Percentiles rank a stretch among this genome's conserved stretches.
phyloP scores from a whole-genome alignment of 2,113 vertebrate genomes.

The Calidris pygmaea region DNA sequence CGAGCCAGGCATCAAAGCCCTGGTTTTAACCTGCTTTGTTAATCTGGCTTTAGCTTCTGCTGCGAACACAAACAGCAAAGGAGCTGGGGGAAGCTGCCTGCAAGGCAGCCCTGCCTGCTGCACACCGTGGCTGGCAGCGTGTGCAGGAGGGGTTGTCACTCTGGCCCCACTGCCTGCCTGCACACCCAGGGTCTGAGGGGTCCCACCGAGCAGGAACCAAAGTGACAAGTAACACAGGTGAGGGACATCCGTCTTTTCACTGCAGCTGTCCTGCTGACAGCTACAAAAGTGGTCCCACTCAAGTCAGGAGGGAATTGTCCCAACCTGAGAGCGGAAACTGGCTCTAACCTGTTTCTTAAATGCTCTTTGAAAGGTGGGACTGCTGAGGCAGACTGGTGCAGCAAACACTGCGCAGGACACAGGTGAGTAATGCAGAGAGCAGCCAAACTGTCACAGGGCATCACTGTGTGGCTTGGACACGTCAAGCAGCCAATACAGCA shows the following conservation, averaged over 20 bases:
- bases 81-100: not conserved
- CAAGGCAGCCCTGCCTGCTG: not conserved
- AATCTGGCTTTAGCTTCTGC: not conserved
- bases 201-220: not conserved
- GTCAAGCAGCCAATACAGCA: not conserved
- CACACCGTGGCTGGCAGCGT: not conserved
- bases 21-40: not conserved
- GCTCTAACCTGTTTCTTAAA: not conserved
- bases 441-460: not conserved
- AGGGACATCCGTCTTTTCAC: not conserved
- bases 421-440: fast-evolving
- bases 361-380: not conserved
- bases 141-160: fast-evolving
- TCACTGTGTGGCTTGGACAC: not conserved
- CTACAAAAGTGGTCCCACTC: not conserved
- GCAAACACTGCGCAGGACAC: not conserved
- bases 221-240: not conserved
- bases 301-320: not conserved
- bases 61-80: not conserved
- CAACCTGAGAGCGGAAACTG: not conserved
- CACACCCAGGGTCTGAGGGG: fast-evolving
- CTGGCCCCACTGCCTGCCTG: not conserved
- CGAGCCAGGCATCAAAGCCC: not conserved
- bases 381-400: not conserved
- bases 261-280: not conserved